Base-by-base conservation (phyloP, 2,888 invertebrate genomes). In the Corythucha ciliata region DNA sequence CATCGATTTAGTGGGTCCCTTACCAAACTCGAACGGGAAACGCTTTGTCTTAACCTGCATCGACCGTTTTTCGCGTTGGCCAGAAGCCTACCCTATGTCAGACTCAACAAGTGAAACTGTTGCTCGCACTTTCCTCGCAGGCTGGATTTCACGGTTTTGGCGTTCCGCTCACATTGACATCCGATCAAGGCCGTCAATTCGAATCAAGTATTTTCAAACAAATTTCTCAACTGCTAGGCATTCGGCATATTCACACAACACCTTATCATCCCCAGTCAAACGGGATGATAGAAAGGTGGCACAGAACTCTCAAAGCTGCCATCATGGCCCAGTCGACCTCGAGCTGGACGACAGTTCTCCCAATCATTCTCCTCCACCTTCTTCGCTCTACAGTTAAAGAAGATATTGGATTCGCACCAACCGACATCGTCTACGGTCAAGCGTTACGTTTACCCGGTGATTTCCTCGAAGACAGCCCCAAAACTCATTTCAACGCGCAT, bases 81-180 rank as follows among this genome's bases (percentile, higher is more conserved):
- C 67, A n/a, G 68, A 68, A 51, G 67, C 60, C 0, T 53, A 61
- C 8, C 67, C 69, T 0, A 36, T 68, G 1, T 8, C 22, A 1
- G 63, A 68, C 46, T 67, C 67, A n/a, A 65, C 66, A 0, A 68
- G 68, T 0, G 65, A 64, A 48, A 65, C 66, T 1, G 64, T 66
- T 2, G 67, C 66, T 1, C 44, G 54, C n/a, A 63, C 65, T 2
- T 61, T 72, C 5, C 48, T 64, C 16, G 29, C 45, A 0, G 55
- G 57, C 0, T 72, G 70, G 72, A 63, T 72, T 2, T 48, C 68
- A 1, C 57, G 69, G 8, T 71, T n/a, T 64, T 51, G 70, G 70
- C 1, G 60, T 64, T 10, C 71, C 70, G 3, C 18, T 25, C 1
- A 50, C 25, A 3, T 57, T 66, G 6, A 66, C 67, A 0, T 64